Evolutionary conservation across 1,140 invertebrate genomes (phyloP), one percentile per base, ranked within the genome.

Genomic region (Drosophila quadrilineata): DNA sequence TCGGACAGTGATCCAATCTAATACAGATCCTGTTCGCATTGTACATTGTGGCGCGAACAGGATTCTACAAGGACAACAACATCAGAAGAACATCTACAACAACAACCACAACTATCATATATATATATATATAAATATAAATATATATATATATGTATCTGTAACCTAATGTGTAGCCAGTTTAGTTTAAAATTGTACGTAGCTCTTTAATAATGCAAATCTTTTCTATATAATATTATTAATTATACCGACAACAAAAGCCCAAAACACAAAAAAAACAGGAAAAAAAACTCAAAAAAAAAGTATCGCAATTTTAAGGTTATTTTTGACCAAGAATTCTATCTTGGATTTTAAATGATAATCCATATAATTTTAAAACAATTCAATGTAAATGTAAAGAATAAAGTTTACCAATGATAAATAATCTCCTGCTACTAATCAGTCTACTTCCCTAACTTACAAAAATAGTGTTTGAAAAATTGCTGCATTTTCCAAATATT

Each of bases 341-440:
- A 66, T 46, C 58, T 62, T 62, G 40, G 46, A 17, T 64, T n/a
- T 21, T 50, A 71, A 76, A 58, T 45, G 22, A 49, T 48, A 75
- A 68, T 52, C 41, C 50, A 59, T 67, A 63, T 82, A 70, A 77
- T 77, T 82, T 82, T 84, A 73, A 70, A 74, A 26, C 36, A 48
- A 50, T 56, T 77, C 48, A 73, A 74, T 74, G 79, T 84, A 74
- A 85, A 74, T 82, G 77, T 84, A 77, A 84, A 85, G 77, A 84
- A 84, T 84, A 84, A 85, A 84, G 62, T 85, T 77, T 84, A 84
- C 79, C 77, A 84, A 84, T 74, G 79, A 82, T 82, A 82, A 73
- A 84, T 84, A 58, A 1, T 3, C 41, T 28, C 8, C 14, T 6
- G 4, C 36, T 12, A n/a, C 16, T 10, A n/a, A 3, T 5, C 36